Evolutionary conservation across 2,113 vertebrate genomes (phyloP).

Genomic region (Pyrgilauda ruficollis): DNA sequence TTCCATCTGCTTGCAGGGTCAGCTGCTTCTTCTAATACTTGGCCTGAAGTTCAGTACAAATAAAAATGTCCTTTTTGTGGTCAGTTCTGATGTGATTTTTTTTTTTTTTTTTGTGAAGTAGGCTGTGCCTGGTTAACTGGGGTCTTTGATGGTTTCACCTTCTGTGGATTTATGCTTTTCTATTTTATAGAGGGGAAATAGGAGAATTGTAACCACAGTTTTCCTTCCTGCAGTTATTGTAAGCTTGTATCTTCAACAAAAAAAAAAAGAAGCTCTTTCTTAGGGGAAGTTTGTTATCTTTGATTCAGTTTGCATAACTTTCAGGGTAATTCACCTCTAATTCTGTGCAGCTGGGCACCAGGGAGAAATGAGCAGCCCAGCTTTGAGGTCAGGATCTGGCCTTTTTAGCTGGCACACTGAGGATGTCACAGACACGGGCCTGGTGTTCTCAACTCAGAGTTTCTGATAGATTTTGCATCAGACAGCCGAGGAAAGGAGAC

Average conservation of each 20-base stretch:
- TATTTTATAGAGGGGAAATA: not conserved
- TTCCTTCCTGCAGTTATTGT: not conserved
- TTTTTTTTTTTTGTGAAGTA: not conserved
- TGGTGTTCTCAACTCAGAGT: not conserved
- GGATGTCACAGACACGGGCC: not conserved
- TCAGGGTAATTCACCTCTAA: not conserved
- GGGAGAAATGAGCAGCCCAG: not conserved
- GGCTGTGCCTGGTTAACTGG: not conserved
- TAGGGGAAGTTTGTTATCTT: not conserved
- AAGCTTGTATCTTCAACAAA: not conserved
- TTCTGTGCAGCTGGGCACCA: not conserved
- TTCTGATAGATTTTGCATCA: not conserved
- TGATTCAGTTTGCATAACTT: not conserved
- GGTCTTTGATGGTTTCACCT: not conserved
- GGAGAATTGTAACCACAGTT: not conserved
- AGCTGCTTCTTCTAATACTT: not conserved
- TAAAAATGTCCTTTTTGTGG: not conserved
- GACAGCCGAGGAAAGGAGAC: not conserved
- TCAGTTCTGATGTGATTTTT: not conserved
- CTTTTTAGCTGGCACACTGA: not conserved
- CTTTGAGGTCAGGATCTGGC: not conserved
- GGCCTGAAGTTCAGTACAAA: not conserved
- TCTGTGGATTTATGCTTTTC: not conserved
- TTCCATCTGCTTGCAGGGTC: not conserved
- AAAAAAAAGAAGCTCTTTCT: not conserved